These are phyloP conservation scores for Dufourea novaeangliae DNA, from an alignment of 1,140 invertebrate genomes.

Conservation along the genomic window DNA sequence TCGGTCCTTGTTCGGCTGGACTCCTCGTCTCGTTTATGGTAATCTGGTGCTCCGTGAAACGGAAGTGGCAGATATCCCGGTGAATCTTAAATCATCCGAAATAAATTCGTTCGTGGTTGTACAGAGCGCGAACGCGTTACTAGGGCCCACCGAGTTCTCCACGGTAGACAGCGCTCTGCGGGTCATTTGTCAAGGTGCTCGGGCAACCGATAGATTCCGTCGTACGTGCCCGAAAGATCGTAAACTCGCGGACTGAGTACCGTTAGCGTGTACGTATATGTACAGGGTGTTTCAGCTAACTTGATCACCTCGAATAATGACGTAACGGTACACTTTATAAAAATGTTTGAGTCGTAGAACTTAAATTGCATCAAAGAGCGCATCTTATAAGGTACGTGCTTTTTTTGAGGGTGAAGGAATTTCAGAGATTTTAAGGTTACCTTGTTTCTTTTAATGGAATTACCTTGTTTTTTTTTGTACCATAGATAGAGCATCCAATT, in stretches of 20 bases:
- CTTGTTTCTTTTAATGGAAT: too few relatives aligned
- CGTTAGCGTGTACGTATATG: too few relatives aligned
- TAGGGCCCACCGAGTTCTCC: slow-evolving; percentile 17
- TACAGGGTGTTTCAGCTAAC: too few relatives aligned
- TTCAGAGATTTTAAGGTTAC: too few relatives aligned
- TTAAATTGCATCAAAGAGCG: too few relatives aligned
- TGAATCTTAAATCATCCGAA: slow-evolving; percentile 47
- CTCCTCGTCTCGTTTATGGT: slow-evolving; percentile 29
- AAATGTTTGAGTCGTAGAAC: too few relatives aligned
- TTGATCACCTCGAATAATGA: too few relatives aligned
- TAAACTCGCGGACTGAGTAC: slow-evolving; percentile 58
- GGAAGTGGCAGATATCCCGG: slow-evolving; percentile 9
- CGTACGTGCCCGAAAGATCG: slow-evolving; percentile 48
- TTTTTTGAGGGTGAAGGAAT: too few relatives aligned
- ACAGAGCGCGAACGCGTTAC: background rate
- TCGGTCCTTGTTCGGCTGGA: slow-evolving; percentile 2
- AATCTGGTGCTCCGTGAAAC: slow-evolving; percentile 14
- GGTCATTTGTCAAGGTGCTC: slow-evolving; percentile 61
- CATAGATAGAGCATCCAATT: too few relatives aligned
- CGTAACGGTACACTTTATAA: too few relatives aligned
- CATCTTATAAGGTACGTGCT: too few relatives aligned
- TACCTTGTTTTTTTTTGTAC: too few relatives aligned
- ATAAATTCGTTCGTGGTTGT: slow-evolving; percentile 46
- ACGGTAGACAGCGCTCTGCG: slow-evolving; percentile 51
- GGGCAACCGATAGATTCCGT: slow-evolving; percentile 44